Evolutionary conservation across 2,113 vertebrate genomes (phyloP), one percentile per base, ranked within the genome.

Genomic region (Gila orcuttii): DNA sequence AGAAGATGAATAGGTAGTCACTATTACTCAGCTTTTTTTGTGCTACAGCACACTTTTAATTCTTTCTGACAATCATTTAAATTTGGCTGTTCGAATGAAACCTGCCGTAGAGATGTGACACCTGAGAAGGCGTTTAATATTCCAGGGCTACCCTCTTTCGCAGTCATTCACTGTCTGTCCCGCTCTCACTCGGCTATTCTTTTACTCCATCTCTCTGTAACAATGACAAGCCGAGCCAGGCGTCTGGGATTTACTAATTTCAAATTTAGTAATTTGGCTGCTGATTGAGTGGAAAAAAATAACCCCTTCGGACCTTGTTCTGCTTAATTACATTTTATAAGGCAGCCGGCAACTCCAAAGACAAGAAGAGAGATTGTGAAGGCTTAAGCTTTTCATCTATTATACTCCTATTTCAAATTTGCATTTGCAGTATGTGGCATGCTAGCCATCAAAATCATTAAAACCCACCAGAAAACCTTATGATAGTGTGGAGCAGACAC

Each of bases 271-370:
- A 87, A 93, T 93, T 93, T 94, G 88, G 87, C 91, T 92, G 87
- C 93, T 93, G 93, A 95, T 93, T 92, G 92, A 93, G 92, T 88
- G 82, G 69, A 87, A 89, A 84, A 88, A 92, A 91, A 88, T 80
- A 93, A 89, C 87, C 92, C 92, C 86, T 87, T 92, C 86, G 88
- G 92, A 94, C 91, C 88, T 91, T 92, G 91, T 94, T 94, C 93
- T 92, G 92, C 91, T 95, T 95, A 93, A 95, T 95, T 95, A 95
- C 93, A 93, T 93, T 94, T 93, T 91, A 93, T 91, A 91, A 92
- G 86, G 86, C 89, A 87, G 85, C 90, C 91, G 88, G 90, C 92
- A 92, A 92, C 92, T 93, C 92, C 91, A 94, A 93, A 94, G 90
- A 93, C 91, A 89, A 93, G 90, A 84, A 92, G 88, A 90, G 90